Base-by-base conservation (phyloP, 1,140 invertebrate species). In the Drosophila parabipectinata region DNA sequence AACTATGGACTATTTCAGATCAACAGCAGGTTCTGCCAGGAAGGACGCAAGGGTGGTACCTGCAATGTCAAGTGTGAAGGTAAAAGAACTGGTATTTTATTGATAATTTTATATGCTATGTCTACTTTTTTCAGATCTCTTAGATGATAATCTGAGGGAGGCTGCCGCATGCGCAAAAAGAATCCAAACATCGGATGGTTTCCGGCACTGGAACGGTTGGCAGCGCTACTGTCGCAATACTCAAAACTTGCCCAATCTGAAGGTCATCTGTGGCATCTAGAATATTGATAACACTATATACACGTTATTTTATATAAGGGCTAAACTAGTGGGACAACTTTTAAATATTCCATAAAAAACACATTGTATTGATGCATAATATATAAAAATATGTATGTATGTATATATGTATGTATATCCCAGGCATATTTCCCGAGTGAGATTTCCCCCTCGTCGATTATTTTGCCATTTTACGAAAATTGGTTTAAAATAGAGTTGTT, bases 201-300 rank as follows among this genome's bases (percentile, higher is more conserved):
- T 96, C 79, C 94, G 94, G 18, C 93, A 93, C 24, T 96, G 96
- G 95, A 92, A 93, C 1, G 94, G 94, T 0, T 96, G 95, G 93
- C 92, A 92, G 62, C 93, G 94, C 2, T 94, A 93, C 48, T 91
- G 90, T 53, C 96, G 95, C 80, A 95, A 95, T 66, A 92, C 93
- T 30, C 94, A 95, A 73, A 93, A 93, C 2, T 79, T 95, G n/a
- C 94, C 94, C 0, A 79, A 91, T 60, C 45, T 91, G 3, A 87
- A 52, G 52, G 62, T 82, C 5, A 76, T 76, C 6, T 87, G 82
- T 21, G 82, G 82, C 26, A 87, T 87, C 2, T 84, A 53, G 18
- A 10, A 37, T 28, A 30, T 10, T 14, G 4, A 14, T 41, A 41
- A 41, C 6, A 6, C 26, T 5, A 28, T 28, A 7, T 28, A 7